Evolutionary conservation across 1,140 invertebrate species (phyloP).

Genomic region (Drosophila pseudoobscura): DNA sequence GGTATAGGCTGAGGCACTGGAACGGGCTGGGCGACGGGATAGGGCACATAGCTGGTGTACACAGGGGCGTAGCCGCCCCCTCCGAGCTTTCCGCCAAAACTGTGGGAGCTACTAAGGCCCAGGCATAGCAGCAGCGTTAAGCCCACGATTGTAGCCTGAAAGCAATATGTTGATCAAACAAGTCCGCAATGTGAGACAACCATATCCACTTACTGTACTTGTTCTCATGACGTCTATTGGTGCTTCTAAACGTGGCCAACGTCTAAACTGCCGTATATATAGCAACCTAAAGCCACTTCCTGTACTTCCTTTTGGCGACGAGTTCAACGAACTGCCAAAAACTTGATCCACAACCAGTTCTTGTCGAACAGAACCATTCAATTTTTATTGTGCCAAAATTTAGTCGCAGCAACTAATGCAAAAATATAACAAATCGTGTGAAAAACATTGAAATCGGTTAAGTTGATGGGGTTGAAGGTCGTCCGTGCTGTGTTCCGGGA

Average conservation of each 20-base stretch:
- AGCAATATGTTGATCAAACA: neutral
- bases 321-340: conserved; percentile 71
- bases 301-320: conserved; percentile 59
- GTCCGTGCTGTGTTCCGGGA: conserved; percentile 50
- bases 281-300: conserved; percentile 54
- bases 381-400: conserved; percentile 49
- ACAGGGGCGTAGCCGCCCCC: conserved; percentile 47
- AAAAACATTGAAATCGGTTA: conserved; percentile 71
- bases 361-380: conserved; percentile 21
- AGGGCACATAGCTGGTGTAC: conserved; percentile 52
- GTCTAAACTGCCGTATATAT: conserved; percentile 52
- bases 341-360: conserved; percentile 55
- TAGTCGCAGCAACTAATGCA: conserved; percentile 65
- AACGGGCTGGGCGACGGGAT: conserved; percentile 60
- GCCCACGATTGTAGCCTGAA: conserved; percentile 24
- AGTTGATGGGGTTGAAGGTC: conserved; percentile 64
- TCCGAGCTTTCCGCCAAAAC: conserved; percentile 59
- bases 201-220: conserved; percentile 47
- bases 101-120: conserved; percentile 30
- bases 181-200: neutral
- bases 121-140: conserved; percentile 33
- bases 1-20: conserved; percentile 38
- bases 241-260: conserved; percentile 48
- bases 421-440: conserved; percentile 59
- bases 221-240: conserved; percentile 35